phyloP scores from a whole-genome alignment of 2,113 vertebrate species.

The Eurypyga helias region DNA sequence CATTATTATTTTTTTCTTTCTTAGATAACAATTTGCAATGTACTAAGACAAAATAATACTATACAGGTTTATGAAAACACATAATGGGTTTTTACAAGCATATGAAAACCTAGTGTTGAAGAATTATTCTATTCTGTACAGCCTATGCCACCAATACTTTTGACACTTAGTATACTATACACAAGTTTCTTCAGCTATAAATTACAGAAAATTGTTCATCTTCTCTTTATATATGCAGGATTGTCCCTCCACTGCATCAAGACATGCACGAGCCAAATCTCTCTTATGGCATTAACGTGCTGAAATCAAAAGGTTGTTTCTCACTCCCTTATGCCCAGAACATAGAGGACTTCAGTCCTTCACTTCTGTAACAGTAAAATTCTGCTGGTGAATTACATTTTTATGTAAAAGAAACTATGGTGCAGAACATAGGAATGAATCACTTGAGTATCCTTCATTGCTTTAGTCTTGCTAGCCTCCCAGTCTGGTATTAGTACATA shows the following conservation, averaged over 20 bases:
- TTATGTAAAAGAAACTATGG: background rate
- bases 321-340: background rate
- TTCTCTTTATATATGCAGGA: background rate
- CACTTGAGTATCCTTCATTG: background rate
- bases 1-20: background rate
- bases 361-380: background rate
- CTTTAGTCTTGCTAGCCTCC: background rate
- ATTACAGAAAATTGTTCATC: background rate
- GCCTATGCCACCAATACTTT: background rate
- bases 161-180: background rate
- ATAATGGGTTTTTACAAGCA: background rate
- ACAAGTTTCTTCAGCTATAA: background rate
- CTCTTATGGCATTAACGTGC: background rate
- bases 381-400: background rate
- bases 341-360: background rate
- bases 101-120: background rate
- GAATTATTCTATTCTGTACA: background rate
- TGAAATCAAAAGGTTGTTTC: background rate
- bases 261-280: background rate
- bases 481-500: too few species aligned
- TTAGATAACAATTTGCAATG: background rate
- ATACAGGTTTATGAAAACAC: background rate
- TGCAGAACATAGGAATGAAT: background rate
- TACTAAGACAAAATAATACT: background rate
- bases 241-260: rapidly evolving